Evolutionary conservation across 2,888 invertebrate genomes (phyloP).

Genomic region (Catocala fraxini): DNA sequence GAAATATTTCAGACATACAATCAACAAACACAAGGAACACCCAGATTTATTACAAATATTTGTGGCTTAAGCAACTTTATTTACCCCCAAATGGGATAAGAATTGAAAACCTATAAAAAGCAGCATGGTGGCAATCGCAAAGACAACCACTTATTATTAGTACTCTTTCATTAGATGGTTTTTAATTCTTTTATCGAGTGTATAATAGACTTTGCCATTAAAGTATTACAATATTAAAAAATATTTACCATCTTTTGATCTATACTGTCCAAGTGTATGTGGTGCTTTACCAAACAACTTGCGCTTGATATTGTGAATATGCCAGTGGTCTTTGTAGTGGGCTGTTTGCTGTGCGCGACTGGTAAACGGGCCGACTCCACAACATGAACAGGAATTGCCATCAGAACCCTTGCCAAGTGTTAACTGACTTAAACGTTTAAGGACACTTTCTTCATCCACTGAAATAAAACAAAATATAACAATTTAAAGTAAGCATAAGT

Average conservation of each 20-base stretch:
- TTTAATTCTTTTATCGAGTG: too few species aligned
- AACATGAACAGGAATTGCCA: conserved; percentile 80
- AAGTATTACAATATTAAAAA: background rate
- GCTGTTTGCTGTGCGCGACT: conserved; percentile 89
- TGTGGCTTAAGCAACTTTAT: too few species aligned
- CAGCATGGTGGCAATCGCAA: too few species aligned
- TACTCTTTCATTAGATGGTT: too few species aligned
- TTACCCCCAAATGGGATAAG: too few species aligned
- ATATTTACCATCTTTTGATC: conserved; percentile 72
- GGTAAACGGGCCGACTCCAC: conserved; percentile 86
- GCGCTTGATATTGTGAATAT: conserved; percentile 93
- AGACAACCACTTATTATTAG: too few species aligned
- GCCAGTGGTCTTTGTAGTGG: conserved; percentile 95
- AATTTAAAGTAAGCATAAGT: too few species aligned
- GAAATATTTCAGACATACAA: too few species aligned
- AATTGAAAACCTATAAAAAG: too few species aligned
- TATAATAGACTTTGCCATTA: too few species aligned
- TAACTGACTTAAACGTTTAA: conserved; percentile 75
- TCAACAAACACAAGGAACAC: too few species aligned
- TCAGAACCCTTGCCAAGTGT: conserved; percentile 73
- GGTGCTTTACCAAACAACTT: conserved; percentile 87
- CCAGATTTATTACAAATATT: too few species aligned
- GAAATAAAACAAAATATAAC: conserved; percentile 25
- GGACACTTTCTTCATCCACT: conserved; percentile 84
- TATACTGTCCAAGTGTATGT: conserved; percentile 76